Percentiles rank a stretch among this genome's conserved stretches.
Conservation (phyloP, 2,797 vertebrate species). For the Argya squamiceps region DNA sequence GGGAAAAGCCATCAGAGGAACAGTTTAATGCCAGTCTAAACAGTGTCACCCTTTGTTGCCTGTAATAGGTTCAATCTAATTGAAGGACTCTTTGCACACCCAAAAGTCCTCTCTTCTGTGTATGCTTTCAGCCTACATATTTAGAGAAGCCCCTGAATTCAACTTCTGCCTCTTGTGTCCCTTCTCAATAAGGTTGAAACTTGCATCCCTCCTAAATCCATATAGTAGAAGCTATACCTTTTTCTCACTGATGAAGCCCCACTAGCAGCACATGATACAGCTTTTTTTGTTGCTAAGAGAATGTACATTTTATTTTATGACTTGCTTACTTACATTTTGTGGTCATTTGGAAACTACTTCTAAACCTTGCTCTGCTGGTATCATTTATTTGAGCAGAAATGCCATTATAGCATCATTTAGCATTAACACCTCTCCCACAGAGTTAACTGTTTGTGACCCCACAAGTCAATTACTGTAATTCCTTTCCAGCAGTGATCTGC, state of each 20-base stretch:
- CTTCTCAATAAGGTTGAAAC: background rate
- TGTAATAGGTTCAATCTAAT: background rate
- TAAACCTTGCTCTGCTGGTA: background rate
- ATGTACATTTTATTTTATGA: accelerated
- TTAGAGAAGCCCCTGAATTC: background rate
- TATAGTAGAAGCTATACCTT: no score
- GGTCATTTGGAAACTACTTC: background rate
- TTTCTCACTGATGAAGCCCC: background rate
- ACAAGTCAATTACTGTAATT: background rate
- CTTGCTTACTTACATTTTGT: background rate
- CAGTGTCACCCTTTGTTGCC: background rate
- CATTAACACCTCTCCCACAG: conserved; percentile 4
- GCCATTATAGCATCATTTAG: background rate
- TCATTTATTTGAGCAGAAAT: background rate
- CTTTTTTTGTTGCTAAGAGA: background rate
- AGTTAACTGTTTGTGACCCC: conserved; percentile 28
- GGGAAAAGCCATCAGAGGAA: background rate
- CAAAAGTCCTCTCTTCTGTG: background rate
- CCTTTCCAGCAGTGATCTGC: background rate
- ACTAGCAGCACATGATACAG: background rate
- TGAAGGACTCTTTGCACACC: background rate
- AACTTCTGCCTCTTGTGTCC: accelerated
- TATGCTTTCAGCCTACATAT: accelerated
- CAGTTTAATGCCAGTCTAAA: background rate
- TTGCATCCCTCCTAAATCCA: background rate